Base-by-base conservation (phyloP, 2,888 invertebrate genomes). In the Pyrrhopygopsis socrates region DNA sequence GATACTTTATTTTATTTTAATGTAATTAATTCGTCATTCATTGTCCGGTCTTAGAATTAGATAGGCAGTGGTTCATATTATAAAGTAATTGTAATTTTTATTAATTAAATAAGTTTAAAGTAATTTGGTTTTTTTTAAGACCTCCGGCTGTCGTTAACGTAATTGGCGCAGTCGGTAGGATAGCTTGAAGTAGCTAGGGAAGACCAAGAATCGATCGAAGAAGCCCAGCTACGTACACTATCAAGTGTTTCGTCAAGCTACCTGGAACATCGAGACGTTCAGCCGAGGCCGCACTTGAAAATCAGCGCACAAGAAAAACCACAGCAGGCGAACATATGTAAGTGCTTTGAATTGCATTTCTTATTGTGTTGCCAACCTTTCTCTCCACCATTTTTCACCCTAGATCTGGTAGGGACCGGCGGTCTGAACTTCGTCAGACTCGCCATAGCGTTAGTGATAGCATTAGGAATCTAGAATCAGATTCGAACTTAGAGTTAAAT, bases 351-450 rank as follows among this genome's bases (percentile, higher is more conserved):
- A 71, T 79, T 29, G 70, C 58, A 60, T 68, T 60, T 70, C 30
- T 60, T 1, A 27, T 24, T 8, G 79, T 79, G 79, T 79, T 79
- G 79, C 71, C 30, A 54, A 22, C 30, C 70, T 60, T 70, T 78
- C 60, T 79, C 34, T n/a, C n/a, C 71, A 80, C n/a, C 71, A 73
- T 80, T 80, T 80, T 73, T 8, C 65, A 73, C n/a, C 79, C 79
- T 63, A 71, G 20, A 34, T 71, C 79, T 11, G 58, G 29, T 79
- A 79, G 71, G 78, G 78, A 22, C 22, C 78, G 78, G 78, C 50
- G n/a, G 68, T 78, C 78, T 78, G 70, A 78, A 78, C 58, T 78
- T 63, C 79, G 63, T 80, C 79, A 80, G 79, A 34, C 79, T 80
- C 79, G 79, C 79, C 79, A 30, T 73, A 70, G 27, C 54, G 70